These are phyloP conservation scores for Aphis gossypii DNA, from an alignment of 1,140 invertebrate species.

Conservation along the genomic window DNA sequence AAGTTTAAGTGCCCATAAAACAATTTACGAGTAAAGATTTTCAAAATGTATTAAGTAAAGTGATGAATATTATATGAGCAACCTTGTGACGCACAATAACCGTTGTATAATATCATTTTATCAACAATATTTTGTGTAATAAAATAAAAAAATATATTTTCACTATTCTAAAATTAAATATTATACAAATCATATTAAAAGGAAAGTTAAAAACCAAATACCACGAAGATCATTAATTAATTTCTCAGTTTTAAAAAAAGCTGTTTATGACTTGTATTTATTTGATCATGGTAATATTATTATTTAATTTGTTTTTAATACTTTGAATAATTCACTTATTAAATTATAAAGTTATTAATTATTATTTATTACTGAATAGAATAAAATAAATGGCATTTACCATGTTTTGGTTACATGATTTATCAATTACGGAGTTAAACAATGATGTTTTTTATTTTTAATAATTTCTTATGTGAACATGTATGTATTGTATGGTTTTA, in stretches of 20 bases:
- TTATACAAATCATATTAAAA: neutral
- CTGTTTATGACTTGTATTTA: too few relatives aligned
- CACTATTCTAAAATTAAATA: neutral
- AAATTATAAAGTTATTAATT: neutral
- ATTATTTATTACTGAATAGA: too few relatives aligned
- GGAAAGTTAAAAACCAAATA: neutral
- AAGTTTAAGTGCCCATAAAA: neutral
- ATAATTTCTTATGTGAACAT: neutral
- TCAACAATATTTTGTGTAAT: neutral
- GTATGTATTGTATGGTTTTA: neutral
- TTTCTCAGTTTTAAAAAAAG: too few relatives aligned
- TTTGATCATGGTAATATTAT: too few relatives aligned
- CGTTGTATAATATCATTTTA: neutral
- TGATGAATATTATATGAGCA: neutral
- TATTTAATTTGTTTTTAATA: neutral
- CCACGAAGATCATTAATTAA: too few relatives aligned
- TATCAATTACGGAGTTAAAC: too few relatives aligned
- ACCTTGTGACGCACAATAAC: neutral
- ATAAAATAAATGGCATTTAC: too few relatives aligned
- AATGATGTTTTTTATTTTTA: too few relatives aligned
- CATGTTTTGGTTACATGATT: too few relatives aligned
- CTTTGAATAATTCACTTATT: neutral
- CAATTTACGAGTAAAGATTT: conserved; percentile 9
- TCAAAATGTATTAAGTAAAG: neutral
- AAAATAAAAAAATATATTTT: neutral